Evolutionary conservation across 2,797 vertebrate species (phyloP).

Genomic region (Picus viridis): DNA sequence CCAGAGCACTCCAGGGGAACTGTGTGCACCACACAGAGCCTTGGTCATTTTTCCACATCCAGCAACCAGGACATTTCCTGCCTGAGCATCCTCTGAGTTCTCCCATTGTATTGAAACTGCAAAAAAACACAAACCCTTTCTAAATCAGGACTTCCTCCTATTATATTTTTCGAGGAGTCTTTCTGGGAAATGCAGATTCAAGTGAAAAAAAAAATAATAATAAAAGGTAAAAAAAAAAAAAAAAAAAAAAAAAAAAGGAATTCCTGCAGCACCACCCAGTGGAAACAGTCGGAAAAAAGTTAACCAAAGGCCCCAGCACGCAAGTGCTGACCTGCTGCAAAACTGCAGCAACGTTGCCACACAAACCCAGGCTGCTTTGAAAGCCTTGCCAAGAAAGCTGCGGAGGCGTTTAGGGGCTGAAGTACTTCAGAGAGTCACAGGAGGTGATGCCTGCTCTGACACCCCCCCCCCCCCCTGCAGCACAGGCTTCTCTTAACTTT

Average conservation of each 20-base stretch:
- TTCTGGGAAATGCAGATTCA: conserved; percentile 88
- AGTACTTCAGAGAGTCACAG: not conserved
- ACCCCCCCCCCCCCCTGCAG: not conserved
- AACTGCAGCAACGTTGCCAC: not conserved
- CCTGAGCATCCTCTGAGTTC: conserved; percentile 83
- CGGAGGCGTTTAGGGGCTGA: not conserved
- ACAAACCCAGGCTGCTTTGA: not conserved
- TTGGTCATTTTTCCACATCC: conserved; percentile 80
- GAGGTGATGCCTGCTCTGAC: not conserved
- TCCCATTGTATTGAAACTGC: conserved; percentile 87
- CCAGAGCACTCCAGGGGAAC: conserved; percentile 1
- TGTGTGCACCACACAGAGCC: conserved; percentile 17
- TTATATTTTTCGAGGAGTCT: conserved; percentile 90
- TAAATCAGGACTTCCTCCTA: conserved; percentile 98
- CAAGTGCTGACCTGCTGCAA: not conserved
- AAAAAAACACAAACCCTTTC: conserved; percentile 83
- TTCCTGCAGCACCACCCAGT: conserved; percentile 90
- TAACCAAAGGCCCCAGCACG: not conserved
- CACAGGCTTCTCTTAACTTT: not conserved
- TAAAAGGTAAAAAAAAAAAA: conserved; percentile 77
- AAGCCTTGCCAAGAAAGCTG: not conserved
- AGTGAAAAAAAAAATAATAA: conserved; percentile 58
- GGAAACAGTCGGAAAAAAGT: conserved; percentile 78
- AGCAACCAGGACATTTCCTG: conserved; percentile 83
- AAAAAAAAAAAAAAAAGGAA: conserved; percentile 84